These are phyloP conservation scores for Eptatretus burgeri DNA, from an alignment of 2,113 vertebrate species.

Conservation along the genomic window DNA sequence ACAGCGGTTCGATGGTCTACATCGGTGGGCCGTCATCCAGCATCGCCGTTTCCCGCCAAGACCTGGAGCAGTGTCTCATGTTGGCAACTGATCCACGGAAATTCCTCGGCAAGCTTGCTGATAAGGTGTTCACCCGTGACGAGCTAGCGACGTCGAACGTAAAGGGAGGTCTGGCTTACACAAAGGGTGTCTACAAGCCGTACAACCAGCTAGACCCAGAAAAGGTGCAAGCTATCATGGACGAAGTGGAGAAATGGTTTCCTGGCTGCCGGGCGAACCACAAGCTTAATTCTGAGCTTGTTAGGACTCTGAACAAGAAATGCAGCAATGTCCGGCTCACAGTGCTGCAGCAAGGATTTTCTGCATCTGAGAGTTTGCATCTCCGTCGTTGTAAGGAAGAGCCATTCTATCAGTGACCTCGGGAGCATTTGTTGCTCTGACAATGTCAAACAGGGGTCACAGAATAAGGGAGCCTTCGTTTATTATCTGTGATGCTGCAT, in stretches of 20 bases:
- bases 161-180: conserved; percentile 4
- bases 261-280: conserved; percentile 6
- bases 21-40: background rate
- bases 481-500: no score
- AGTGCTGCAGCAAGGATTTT: background rate
- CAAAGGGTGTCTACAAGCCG: conserved; percentile 5
- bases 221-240: conserved; percentile 4
- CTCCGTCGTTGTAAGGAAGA: no score
- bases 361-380: no score
- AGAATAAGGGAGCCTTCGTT: no score
- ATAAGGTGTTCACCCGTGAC: conserved; percentile 1
- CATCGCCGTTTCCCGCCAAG: background rate
- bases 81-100: background rate
- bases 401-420: no score
- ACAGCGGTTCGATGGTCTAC: conserved; percentile 6
- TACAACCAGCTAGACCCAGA: conserved; percentile 6
- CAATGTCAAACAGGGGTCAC: no score
- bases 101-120: conserved; percentile 4
- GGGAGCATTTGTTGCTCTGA: no score
- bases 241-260: conserved; percentile 2
- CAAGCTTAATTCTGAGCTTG: conserved; percentile 5
- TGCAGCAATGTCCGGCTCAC: conserved; percentile 5
- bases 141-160: conserved; percentile 5
- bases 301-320: conserved; percentile 5
- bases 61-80: conserved; percentile 4